A percentile compares a stretch with the other conserved stretches of the same genome.
Conservation (phyloP, 1,140 invertebrate genomes). For the Drosophila varians region DNA sequence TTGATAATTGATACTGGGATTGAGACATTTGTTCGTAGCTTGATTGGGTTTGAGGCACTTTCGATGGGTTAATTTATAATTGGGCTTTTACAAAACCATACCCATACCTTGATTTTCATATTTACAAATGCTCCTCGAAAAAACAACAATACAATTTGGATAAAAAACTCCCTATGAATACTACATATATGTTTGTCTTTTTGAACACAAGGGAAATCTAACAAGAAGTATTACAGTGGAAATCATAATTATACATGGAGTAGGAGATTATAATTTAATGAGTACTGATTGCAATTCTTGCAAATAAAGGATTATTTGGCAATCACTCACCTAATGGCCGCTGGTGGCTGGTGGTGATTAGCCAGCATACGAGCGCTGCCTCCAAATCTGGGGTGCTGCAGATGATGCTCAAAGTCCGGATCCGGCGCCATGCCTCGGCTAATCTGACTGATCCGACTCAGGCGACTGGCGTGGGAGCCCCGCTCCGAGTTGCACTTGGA, state of each 20-base stretch:
- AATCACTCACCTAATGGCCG: slow-evolving; percentile 56
- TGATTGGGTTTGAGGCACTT: slow-evolving; percentile 4
- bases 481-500: slow-evolving; percentile 79
- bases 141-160: too few relatives aligned
- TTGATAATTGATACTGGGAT: slow-evolving; percentile 19
- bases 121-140: too few relatives aligned
- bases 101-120: too few relatives aligned
- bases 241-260: too few relatives aligned
- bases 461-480: slow-evolving; percentile 60
- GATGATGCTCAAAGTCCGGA: slow-evolving; percentile 25
- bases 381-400: slow-evolving; percentile 34
- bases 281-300: neutral
- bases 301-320: neutral
- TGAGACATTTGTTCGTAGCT: slow-evolving; percentile 10
- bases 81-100: neutral
- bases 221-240: too few relatives aligned
- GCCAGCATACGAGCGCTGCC: slow-evolving; percentile 43
- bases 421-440: slow-evolving; percentile 13
- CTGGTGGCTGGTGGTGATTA: slow-evolving; percentile 33
- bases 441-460: slow-evolving; percentile 44
- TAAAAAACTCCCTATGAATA: too few relatives aligned
- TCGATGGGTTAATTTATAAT: neutral
- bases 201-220: too few relatives aligned
- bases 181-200: too few relatives aligned
- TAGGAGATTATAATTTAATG: too few relatives aligned